Percentiles rank a stretch among this genome's conserved stretches.
Conservation (phyloP, 2,113 vertebrate genomes). For the Lepisosteus oculatus region DNA sequence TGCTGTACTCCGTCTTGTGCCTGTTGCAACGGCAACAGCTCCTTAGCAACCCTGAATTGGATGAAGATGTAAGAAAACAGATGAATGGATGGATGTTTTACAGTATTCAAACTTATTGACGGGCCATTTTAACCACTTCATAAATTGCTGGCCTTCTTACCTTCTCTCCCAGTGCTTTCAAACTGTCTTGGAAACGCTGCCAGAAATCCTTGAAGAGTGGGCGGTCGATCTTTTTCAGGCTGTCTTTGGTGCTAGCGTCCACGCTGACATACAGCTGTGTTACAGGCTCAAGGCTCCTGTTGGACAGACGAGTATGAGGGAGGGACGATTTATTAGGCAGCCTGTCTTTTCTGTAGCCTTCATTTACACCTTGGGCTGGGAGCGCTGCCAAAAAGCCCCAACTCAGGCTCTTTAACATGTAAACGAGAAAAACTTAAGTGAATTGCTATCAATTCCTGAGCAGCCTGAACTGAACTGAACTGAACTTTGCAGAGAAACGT, state of each 20-base stretch:
- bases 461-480: too few species aligned
- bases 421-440: too few species aligned
- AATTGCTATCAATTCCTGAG: too few species aligned
- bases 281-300: constrained; percentile 83
- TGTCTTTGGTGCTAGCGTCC: constrained; percentile 89
- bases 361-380: not conserved
- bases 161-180: constrained; percentile 90
- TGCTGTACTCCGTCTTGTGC: too few species aligned
- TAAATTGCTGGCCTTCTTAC: constrained; percentile 49
- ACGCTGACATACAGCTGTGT: constrained; percentile 94
- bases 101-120: too few species aligned
- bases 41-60: too few species aligned
- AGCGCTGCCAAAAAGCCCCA: not conserved
- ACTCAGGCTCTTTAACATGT: not conserved
- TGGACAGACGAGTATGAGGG: not conserved
- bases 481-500: too few species aligned
- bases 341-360: not conserved
- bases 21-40: too few species aligned
- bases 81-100: too few species aligned
- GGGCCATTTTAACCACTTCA: too few species aligned
- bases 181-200: constrained; percentile 87
- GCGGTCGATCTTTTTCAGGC: constrained; percentile 88
- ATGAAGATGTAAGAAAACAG: too few species aligned
- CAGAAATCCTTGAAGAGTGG: constrained; percentile 98
- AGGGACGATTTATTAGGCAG: not conserved